Percentiles rank a stretch among this genome's conserved stretches.
phyloP scores from a whole-genome alignment of 2,113 vertebrate genomes.

The Serilophus lunatus region DNA sequence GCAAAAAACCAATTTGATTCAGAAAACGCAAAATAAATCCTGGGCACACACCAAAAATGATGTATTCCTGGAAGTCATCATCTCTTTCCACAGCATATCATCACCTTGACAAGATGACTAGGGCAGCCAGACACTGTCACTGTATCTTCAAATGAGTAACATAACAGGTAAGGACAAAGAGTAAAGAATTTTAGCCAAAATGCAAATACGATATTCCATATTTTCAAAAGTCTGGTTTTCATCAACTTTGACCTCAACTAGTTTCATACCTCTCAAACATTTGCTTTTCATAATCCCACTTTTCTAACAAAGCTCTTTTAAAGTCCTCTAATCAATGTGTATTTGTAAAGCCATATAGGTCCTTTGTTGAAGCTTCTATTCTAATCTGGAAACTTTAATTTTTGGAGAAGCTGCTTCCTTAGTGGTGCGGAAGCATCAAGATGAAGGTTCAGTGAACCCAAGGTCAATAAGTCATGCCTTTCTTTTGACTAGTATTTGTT shows the following conservation, averaged over 20 bases:
- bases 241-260: background rate
- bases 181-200: background rate
- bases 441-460: constrained; percentile 45
- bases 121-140: background rate
- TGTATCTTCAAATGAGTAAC: background rate
- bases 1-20: background rate
- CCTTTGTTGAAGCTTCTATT: background rate
- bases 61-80: background rate
- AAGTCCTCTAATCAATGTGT: constrained; percentile 1
- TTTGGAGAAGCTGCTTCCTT: background rate
- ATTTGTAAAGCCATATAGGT: constrained; percentile 15
- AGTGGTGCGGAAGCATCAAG: constrained; percentile 13
- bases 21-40: background rate
- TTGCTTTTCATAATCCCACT: constrained; percentile 46
- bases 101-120: background rate
- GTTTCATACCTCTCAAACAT: constrained; percentile 8
- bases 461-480: constrained; percentile 39
- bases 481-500: constrained; percentile 53
- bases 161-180: background rate
- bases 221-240: background rate
- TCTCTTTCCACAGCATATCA: background rate
- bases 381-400: constrained; percentile 44
- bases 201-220: background rate
- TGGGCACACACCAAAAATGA: background rate
- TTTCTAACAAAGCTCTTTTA: constrained; percentile 10